Base-by-base conservation (phyloP, 2,888 invertebrate genomes). In the Taenaris catops region DNA sequence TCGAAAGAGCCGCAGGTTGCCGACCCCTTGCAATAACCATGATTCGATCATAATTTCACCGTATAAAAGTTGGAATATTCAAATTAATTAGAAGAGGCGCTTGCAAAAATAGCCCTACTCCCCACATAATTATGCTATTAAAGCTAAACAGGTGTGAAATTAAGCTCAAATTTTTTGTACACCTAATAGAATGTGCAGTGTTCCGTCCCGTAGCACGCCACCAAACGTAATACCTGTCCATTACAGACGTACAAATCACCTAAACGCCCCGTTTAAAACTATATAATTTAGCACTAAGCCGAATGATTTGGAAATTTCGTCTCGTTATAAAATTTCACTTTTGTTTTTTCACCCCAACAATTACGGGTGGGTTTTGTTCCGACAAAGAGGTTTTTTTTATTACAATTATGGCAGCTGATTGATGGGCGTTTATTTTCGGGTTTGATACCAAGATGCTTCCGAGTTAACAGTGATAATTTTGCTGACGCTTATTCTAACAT, bases 141-240 rank as follows among this genome's bases (percentile, higher is more conserved):
- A 78, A 73, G 53, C 63, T 74, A 80, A 84, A 81, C 83, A 84
- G 79, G 84, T 86, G 83, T 83, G 79, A 84, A 86, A 84, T 86
- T 84, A 81, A 70, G 72, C 70, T 68, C 53, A 67, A n/a, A n/a
- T 60, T 83, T 83, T 83, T 81, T 78, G 70, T 68, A 58, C 63
- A 44, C 63, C 67, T 75, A 80, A 80, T 80, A 79, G 81, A 78
- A 73, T 71, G 74, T 66, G 60, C 63, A 63, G 67, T 63, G 71
- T 64, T 67, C 69, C 58, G 58, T 61, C 69, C 66, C 60, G 61
- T 56, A 64, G 66, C 63, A 54, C 60, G 59, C 67, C 65, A 69
- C 66, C 74, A 75, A 4, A 70, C 59, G 68, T 74, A 80, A 80
- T 68, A 69, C 60, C 67, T 59, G 48, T 51, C 64, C 58, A 81